A percentile compares a stretch with the other conserved stretches of the same genome.
Evolutionary conservation across 2,797 vertebrate species (phyloP).

Genomic region (Rhyacichthys aspro): DNA sequence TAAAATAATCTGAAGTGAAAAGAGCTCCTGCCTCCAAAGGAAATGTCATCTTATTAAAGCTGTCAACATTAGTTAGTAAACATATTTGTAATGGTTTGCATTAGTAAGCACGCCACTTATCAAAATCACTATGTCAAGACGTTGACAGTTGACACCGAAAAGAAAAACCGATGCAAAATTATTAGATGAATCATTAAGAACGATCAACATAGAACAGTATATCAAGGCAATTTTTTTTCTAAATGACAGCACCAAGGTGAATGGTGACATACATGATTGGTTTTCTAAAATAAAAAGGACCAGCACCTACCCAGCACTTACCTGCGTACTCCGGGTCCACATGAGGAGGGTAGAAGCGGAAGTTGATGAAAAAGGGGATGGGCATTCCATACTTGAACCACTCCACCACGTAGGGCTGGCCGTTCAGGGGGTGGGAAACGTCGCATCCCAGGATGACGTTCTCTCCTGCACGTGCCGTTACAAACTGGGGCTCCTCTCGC

Average conservation of each 20-base stretch:
- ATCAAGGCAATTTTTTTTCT: too few species aligned
- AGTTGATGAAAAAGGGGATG: conserved; percentile 99
- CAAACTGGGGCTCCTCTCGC: conserved; percentile 95
- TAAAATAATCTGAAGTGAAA: conserved; percentile 24
- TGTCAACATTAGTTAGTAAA: conserved; percentile 30
- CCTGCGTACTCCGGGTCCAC: conserved; percentile 97
- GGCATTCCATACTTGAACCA: conserved; percentile 99
- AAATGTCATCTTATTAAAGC: conserved; percentile 40
- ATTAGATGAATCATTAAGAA: not conserved
- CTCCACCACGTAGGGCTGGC: conserved; percentile 98
- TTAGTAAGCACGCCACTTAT: conserved; percentile 10
- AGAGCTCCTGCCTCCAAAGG: conserved; percentile 21
- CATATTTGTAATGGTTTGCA: conserved; percentile 8
- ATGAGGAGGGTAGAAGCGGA: conserved; percentile 97
- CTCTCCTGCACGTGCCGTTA: conserved; percentile 94
- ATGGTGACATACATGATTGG: too few species aligned
- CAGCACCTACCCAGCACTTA: conserved; percentile 60
- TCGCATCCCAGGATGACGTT: conserved; percentile 94
- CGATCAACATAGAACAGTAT: not conserved
- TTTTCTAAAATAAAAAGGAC: too few species aligned
- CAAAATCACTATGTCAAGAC: conserved; percentile 5
- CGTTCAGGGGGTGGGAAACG: conserved; percentile 92
- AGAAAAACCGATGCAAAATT: conserved; percentile 2
- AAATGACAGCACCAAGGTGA: too few species aligned
- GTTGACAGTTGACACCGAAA: not conserved